Conservation (phyloP, 1,140 invertebrate genomes). For the Micrasema longulum region DNA sequence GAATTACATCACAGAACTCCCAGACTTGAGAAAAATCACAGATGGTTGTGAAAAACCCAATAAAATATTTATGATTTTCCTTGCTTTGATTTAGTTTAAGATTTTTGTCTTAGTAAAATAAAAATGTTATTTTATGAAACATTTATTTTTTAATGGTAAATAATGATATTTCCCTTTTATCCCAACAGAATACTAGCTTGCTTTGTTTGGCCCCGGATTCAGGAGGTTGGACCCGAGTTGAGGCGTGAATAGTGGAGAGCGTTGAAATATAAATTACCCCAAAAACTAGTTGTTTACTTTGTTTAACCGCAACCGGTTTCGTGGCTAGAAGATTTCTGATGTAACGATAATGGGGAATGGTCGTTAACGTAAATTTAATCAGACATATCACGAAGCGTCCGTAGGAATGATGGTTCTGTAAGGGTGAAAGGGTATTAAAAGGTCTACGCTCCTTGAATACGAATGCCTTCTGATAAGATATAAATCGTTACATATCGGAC, state of each 20-base stretch:
- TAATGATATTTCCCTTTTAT: too few species aligned
- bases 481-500: conserved; percentile 33
- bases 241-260: conserved; percentile 12
- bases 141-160: too few species aligned
- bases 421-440: conserved; percentile 48
- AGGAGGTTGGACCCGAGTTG: neutral
- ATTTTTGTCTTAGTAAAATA: too few species aligned
- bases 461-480: conserved; percentile 50
- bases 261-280: conserved; percentile 25
- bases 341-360: conserved; percentile 51
- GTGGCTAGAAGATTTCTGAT: conserved; percentile 23
- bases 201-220: too few species aligned
- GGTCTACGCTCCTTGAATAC: conserved; percentile 51
- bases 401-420: conserved; percentile 35
- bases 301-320: neutral
- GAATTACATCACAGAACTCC: too few species aligned
- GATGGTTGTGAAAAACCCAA: too few species aligned
- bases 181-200: too few species aligned
- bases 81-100: too few species aligned
- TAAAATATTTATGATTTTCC: too few species aligned
- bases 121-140: too few species aligned
- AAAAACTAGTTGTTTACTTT: conserved; percentile 35
- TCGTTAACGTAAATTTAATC: conserved; percentile 55
- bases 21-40: too few species aligned
- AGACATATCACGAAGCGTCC: conserved; percentile 41